Conservation (phyloP, 2,113 vertebrate species). For the Lota lota region DNA sequence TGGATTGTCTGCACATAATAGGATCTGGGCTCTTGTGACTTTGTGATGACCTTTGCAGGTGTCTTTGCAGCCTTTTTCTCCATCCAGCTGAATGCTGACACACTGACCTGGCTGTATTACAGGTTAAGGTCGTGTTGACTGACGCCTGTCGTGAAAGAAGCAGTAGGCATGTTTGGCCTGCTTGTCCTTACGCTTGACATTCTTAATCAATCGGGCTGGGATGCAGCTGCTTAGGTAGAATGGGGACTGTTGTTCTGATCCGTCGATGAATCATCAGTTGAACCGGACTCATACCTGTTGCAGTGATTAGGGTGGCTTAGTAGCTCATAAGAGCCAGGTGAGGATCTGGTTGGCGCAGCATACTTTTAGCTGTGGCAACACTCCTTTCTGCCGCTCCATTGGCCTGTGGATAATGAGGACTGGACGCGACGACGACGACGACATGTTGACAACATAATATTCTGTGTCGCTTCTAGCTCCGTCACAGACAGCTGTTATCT, state of each 20-base stretch:
- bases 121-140: no score
- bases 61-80: neutral
- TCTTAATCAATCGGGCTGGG: no score
- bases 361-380: neutral
- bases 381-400: neutral
- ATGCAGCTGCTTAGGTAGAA: neutral
- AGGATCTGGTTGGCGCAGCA: neutral
- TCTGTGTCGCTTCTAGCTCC: no score
- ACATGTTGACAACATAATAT: no score
- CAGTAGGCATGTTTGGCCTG: no score
- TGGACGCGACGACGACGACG: no score
- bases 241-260: neutral
- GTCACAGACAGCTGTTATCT: no score
- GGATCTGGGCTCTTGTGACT: neutral
- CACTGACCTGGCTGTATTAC: no score
- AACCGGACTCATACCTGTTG: neutral
- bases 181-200: no score
- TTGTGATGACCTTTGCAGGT: neutral
- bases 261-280: neutral
- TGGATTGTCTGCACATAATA: neutral
- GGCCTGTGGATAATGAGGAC: neutral
- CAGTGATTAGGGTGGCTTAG: neutral
- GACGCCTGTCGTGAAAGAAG: no score
- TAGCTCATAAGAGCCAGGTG: neutral
- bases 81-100: neutral